Conservation (phyloP, 2,113 vertebrate genomes). For the Blennius ocellaris region DNA sequence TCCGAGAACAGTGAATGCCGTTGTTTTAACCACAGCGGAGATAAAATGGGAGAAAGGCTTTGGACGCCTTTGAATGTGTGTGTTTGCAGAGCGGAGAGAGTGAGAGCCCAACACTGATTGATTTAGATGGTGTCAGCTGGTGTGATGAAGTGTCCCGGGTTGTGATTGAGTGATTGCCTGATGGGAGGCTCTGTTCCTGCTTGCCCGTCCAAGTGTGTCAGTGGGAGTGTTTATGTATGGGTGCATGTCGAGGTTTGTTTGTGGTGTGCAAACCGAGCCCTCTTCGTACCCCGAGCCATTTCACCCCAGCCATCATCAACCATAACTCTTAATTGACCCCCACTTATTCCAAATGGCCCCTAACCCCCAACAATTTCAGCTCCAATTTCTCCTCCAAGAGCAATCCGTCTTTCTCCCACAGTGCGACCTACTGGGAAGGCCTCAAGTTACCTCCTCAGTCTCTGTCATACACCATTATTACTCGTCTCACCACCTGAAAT, state of each 20-base stretch:
- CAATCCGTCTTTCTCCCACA: conserved; percentile 72
- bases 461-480: conserved; percentile 76
- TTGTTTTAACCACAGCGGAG: conserved; percentile 31
- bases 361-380: conserved; percentile 60
- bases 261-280: conserved; percentile 38
- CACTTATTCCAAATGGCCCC: conserved; percentile 62
- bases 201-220: too few relatives aligned
- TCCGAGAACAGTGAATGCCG: conserved; percentile 45
- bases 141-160: conserved; percentile 33
- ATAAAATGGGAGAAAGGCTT: not conserved
- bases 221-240: conserved; percentile 28
- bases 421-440: conserved; percentile 70
- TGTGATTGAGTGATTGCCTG: conserved; percentile 51
- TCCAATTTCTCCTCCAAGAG: conserved; percentile 69
- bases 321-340: conserved; percentile 75
- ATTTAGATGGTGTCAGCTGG: conserved; percentile 29
- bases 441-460: conserved; percentile 77
- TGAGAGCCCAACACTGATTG: conserved; percentile 37
- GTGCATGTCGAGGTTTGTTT: conserved; percentile 30
- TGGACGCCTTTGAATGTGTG: conserved; percentile 25
- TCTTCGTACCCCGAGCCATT: conserved; percentile 24
- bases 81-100: conserved; percentile 41
- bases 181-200: conserved; percentile 47
- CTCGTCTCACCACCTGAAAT: conserved; percentile 74
- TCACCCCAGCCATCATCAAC: conserved; percentile 70